These are phyloP conservation scores for Asobara japonica DNA, from an alignment of 1,140 invertebrate species.

Conservation along the genomic window DNA sequence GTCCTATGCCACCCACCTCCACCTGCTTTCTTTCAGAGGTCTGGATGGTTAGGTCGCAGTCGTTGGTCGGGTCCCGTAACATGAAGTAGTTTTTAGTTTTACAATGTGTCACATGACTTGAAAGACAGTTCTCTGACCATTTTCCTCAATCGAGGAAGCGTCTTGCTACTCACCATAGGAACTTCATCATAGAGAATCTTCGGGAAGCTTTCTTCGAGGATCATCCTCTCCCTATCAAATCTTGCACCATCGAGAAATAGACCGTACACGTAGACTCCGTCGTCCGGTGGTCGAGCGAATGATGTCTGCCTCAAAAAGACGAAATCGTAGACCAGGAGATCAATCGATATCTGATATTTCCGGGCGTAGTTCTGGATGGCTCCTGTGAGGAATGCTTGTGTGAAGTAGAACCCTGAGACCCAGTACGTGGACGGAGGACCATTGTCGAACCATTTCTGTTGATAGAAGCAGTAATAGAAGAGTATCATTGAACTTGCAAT, in stretches of 20 bases:
- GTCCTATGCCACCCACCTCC: no score
- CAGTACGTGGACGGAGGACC: slow-evolving; percentile 87
- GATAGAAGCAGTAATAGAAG: background rate
- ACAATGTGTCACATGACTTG: no score
- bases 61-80: no score
- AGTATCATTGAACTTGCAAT: no score
- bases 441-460: slow-evolving; percentile 82
- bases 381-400: slow-evolving; percentile 94
- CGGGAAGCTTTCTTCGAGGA: slow-evolving; percentile 81
- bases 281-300: slow-evolving; percentile 70
- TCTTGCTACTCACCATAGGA: slow-evolving; percentile 73
- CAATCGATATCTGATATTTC: slow-evolving; percentile 90
- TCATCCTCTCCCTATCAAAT: slow-evolving; percentile 77
- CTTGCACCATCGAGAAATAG: slow-evolving; percentile 89
- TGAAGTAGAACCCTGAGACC: slow-evolving; percentile 96
- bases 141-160: background rate
- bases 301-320: slow-evolving; percentile 64
- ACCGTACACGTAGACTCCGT: slow-evolving; percentile 88
- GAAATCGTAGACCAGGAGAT: slow-evolving; percentile 88
- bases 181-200: slow-evolving; percentile 85
- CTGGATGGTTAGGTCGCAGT: background rate
- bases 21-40: background rate
- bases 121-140: no score
- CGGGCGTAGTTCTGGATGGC: slow-evolving; percentile 93
- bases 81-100: no score